phyloP scores from a whole-genome alignment of 2,888 invertebrate species.

The Philhelius pedissequus region DNA sequence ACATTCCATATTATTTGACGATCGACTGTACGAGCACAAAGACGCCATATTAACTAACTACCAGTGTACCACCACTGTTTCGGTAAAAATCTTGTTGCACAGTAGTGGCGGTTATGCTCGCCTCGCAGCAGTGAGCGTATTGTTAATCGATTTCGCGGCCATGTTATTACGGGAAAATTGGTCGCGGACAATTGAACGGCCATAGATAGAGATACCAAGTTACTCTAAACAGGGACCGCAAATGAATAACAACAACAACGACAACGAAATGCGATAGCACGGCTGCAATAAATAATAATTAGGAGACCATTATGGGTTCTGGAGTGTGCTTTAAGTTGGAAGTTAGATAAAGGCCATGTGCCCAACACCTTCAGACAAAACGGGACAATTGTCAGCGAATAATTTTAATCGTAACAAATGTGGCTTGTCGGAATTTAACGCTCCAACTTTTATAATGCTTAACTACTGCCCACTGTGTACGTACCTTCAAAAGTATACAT shows the following conservation, averaged over 20 bases:
- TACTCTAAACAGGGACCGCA: background rate
- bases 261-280: slow-evolving; percentile 54
- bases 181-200: slow-evolving; percentile 63
- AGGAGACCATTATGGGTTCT: slow-evolving; percentile 71
- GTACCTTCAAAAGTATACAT: too few relatives aligned
- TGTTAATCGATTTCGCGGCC: slow-evolving; percentile 71
- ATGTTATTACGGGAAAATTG: slow-evolving; percentile 71
- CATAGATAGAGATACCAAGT: slow-evolving; percentile 14
- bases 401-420: slow-evolving; percentile 63
- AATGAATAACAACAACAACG: too few relatives aligned
- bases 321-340: slow-evolving; percentile 40
- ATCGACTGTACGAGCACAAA: slow-evolving; percentile 23
- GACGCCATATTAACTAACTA: slow-evolving; percentile 45
- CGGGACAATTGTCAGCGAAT: slow-evolving; percentile 54
- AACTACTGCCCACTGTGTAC: background rate
- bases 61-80: background rate
- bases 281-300: slow-evolving; percentile 73
- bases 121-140: slow-evolving; percentile 12
- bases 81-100: slow-evolving; percentile 23
- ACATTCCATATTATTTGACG: slow-evolving; percentile 31
- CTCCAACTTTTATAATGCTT: background rate
- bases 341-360: slow-evolving; percentile 21
- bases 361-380: slow-evolving; percentile 45
- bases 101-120: slow-evolving; percentile 65
- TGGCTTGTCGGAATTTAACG: slow-evolving; percentile 24